These are phyloP conservation scores for Teleogryllus occipitalis DNA, from an alignment of 1,140 invertebrate species.

Conservation along the genomic window DNA sequence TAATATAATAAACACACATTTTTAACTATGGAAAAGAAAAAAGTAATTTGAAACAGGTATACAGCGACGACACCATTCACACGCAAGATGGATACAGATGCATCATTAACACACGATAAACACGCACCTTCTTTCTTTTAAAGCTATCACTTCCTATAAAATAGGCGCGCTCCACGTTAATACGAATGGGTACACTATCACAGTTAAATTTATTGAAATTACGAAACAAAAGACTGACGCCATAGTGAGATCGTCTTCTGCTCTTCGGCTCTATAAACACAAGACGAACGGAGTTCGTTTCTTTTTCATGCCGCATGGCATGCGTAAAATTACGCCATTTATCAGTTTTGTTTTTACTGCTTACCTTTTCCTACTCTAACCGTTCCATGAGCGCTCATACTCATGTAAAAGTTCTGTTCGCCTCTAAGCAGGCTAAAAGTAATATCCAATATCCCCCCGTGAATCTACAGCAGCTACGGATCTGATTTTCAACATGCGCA, in stretches of 20 bases:
- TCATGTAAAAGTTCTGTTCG: background rate
- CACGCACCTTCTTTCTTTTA: background rate
- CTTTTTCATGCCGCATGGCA: background rate
- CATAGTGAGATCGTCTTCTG: conserved; percentile 17
- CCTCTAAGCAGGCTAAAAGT: background rate
- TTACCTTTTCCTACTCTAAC: background rate
- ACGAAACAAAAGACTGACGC: conserved; percentile 17
- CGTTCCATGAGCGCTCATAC: background rate
- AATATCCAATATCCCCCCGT: background rate
- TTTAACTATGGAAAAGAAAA: too few relatives aligned
- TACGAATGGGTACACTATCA: background rate
- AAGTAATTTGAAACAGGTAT: too few relatives aligned
- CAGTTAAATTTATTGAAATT: conserved; percentile 13
- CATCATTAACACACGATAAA: background rate
- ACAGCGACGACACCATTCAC: too few relatives aligned
- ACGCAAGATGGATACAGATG: too few relatives aligned
- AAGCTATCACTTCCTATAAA: background rate
- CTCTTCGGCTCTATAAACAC: conserved; percentile 13
- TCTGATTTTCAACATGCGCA: background rate
- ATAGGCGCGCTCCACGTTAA: background rate
- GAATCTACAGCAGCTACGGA: background rate
- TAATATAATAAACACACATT: too few relatives aligned
- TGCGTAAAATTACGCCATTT: background rate
- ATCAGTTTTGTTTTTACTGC: background rate
- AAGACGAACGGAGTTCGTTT: conserved; percentile 16